Evolutionary conservation across 2,888 invertebrate species (phyloP).

Genomic region (Schizaphis graminum): DNA sequence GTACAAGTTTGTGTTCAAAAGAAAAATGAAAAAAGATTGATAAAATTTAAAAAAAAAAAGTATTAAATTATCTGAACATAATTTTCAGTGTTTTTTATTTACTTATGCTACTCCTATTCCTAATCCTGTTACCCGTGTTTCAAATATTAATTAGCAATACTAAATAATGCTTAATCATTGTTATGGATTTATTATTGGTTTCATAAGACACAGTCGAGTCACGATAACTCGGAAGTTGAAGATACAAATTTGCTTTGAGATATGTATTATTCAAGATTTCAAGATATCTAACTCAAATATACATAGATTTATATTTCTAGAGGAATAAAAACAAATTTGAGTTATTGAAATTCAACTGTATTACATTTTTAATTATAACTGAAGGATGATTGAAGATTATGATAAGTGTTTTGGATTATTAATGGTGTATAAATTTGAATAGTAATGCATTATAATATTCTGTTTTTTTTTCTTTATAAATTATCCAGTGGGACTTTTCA

Average conservation of each 20-base stretch:
- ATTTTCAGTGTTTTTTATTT: conserved; percentile 35
- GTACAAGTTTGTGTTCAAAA: conserved; percentile 63
- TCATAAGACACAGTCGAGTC: neutral
- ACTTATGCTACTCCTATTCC: neutral
- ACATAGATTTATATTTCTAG: no score
- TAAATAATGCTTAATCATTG: neutral
- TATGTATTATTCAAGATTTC: no score
- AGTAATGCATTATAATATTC: neutral
- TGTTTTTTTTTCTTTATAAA: neutral
- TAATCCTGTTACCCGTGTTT: neutral
- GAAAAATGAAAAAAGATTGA: conserved; percentile 54
- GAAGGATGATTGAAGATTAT: neutral
- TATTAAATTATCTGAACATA: conserved; percentile 56
- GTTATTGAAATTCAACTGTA: no score
- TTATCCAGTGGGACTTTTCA: neutral
- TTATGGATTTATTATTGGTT: neutral
- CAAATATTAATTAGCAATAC: neutral
- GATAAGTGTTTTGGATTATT: neutral
- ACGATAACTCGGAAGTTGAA: no score
- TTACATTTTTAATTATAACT: neutral
- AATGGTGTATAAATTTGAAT: neutral
- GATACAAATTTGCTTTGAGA: no score
- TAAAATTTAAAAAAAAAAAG: conserved; percentile 58
- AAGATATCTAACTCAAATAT: no score
- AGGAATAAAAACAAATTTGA: no score